These are phyloP conservation scores for Diabrotica virgifera DNA, from an alignment of 1,140 invertebrate genomes.

Conservation along the genomic window DNA sequence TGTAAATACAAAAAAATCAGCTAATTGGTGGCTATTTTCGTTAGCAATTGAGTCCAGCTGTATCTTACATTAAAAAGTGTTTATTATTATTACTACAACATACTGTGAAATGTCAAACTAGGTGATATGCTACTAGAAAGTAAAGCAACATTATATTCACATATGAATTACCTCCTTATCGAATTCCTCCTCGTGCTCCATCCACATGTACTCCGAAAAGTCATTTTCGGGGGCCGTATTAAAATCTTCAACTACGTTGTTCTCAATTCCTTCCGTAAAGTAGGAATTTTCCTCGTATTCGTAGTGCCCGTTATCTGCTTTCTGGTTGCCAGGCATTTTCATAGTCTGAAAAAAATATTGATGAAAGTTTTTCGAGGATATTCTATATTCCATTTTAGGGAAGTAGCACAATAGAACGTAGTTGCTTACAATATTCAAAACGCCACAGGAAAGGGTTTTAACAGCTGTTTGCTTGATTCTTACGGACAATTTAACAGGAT, in stretches of 20 bases:
- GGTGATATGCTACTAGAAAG: constrained; percentile 13
- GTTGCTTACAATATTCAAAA: constrained; percentile 22
- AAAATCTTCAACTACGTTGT: constrained; percentile 52
- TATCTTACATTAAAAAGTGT: too few species aligned
- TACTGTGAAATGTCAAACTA: constrained; percentile 1
- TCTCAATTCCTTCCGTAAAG: constrained; percentile 47
- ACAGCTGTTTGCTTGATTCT: too few species aligned
- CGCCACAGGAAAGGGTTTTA: neutral
- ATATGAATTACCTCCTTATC: constrained; percentile 68
- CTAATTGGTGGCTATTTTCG: too few species aligned
- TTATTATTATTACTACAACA: too few species aligned
- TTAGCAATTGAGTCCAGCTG: too few species aligned
- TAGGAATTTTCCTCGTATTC: constrained; percentile 51
- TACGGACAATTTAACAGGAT: too few species aligned
- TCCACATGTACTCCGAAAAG: constrained; percentile 87
- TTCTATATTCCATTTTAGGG: constrained; percentile 26
- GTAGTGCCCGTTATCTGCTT: constrained; percentile 54
- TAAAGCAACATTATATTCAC: neutral
- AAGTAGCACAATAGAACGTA: constrained; percentile 21
- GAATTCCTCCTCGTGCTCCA: constrained; percentile 88
- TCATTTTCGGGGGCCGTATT: constrained; percentile 62
- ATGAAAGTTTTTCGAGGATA: constrained; percentile 14
- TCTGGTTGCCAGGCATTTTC: constrained; percentile 55
- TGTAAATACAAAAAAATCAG: too few species aligned
- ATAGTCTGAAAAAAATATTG: constrained; percentile 50